These are phyloP conservation scores for Myotis brandtii DNA, from an alignment of 2,113 vertebrate species.

Conservation along the genomic window DNA sequence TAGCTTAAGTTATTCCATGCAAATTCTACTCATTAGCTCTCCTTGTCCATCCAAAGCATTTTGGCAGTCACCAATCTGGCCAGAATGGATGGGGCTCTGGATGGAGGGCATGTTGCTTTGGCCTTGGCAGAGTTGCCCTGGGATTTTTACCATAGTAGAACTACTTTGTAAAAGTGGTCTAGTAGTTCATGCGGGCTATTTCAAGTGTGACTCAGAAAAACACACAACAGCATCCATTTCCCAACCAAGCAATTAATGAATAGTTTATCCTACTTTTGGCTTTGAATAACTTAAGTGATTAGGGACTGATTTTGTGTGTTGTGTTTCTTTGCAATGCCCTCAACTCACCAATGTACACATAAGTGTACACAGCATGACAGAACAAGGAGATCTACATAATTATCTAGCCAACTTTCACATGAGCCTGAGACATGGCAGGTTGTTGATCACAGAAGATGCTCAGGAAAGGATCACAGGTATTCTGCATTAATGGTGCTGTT, in stretches of 20 bases:
- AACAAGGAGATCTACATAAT: not conserved
- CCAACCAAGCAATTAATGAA: not conserved
- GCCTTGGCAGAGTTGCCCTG: not conserved
- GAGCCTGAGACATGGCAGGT: not conserved
- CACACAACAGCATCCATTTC: not conserved
- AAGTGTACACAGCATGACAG: not conserved
- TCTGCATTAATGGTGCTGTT: not conserved
- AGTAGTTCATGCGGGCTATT: not conserved
- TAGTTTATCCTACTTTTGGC: slow-evolving; percentile 26
- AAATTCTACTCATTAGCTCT: slow-evolving; percentile 77
- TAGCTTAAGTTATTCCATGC: slow-evolving; percentile 68
- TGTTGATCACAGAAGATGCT: not conserved
- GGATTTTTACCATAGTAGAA: slow-evolving; percentile 11
- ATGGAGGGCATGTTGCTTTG: not conserved
- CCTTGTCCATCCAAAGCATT: not conserved
- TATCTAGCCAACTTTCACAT: not conserved
- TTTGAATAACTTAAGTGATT: slow-evolving; percentile 3
- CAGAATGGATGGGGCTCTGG: slow-evolving; percentile 6
- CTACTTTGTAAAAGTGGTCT: not conserved
- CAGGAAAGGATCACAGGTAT: not conserved
- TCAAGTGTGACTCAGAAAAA: not conserved
- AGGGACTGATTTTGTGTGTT: not conserved
- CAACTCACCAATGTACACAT: not conserved
- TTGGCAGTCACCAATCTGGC: not conserved
- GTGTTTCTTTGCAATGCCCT: not conserved